Percentiles rank a stretch among this genome's conserved stretches.
These are phyloP conservation scores for Ardeotis arabs DNA, from an alignment of 2,113 vertebrate species.

Conservation along the genomic window DNA sequence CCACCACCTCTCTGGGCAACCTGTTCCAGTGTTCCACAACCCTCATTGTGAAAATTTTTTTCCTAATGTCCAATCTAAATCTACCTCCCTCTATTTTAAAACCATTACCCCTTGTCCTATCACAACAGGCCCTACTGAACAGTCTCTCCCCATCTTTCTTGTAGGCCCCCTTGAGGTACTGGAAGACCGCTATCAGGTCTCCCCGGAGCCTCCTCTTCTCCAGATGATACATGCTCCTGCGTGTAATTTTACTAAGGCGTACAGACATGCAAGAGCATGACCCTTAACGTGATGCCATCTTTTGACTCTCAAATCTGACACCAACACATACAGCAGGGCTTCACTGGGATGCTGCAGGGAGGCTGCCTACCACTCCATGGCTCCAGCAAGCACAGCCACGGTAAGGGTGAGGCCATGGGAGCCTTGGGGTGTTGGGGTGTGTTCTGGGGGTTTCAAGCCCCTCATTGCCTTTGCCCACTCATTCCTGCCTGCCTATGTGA, in stretches of 20 bases:
- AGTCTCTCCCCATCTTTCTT: too few species aligned
- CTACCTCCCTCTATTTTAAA: too few species aligned
- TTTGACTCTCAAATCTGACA: not conserved
- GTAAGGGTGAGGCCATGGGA: not conserved
- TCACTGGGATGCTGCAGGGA: not conserved
- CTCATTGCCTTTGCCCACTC: not conserved
- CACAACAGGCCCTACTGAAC: too few species aligned
- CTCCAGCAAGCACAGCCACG: not conserved
- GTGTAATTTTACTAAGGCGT: not conserved
- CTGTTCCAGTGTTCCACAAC: too few species aligned
- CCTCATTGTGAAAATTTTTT: too few species aligned
- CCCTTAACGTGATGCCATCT: not conserved
- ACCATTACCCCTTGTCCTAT: too few species aligned
- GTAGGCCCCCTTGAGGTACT: too few species aligned
- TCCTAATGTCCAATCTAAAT: too few species aligned
- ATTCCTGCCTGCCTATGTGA: accelerated
- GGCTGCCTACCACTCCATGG: not conserved
- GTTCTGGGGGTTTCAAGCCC: not conserved
- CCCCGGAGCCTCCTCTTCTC: too few species aligned
- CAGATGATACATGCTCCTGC: not conserved
- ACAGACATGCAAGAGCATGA: not conserved
- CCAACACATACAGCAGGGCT: not conserved
- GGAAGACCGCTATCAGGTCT: too few species aligned
- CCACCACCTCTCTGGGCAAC: too few species aligned
- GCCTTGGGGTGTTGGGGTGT: too few species aligned